Percentiles rank a stretch among this genome's conserved stretches.
Evolutionary conservation across 2,888 invertebrate species (phyloP).

Genomic region (Ectobius pallidus): DNA sequence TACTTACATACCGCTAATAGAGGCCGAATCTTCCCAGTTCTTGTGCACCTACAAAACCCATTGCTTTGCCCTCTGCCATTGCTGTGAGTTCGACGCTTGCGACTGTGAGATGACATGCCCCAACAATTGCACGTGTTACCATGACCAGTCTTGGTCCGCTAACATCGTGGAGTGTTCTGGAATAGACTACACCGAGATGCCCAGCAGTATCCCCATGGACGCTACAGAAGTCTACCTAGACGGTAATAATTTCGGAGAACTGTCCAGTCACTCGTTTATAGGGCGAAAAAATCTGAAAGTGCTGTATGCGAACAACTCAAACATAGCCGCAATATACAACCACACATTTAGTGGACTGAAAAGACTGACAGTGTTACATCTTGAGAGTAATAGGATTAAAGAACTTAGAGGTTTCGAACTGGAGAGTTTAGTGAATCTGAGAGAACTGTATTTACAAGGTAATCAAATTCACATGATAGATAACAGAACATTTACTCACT

Average conservation of each 20-base stretch:
- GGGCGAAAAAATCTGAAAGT: slow-evolving; percentile 89
- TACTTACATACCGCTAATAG: slow-evolving; percentile 82
- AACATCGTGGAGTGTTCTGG: slow-evolving; percentile 92
- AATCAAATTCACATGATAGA: slow-evolving; percentile 83
- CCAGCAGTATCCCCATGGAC: slow-evolving; percentile 91
- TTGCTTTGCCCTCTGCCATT: slow-evolving; percentile 93
- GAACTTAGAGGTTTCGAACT: slow-evolving; percentile 83
- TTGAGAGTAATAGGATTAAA: slow-evolving; percentile 85
- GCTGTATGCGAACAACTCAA: slow-evolving; percentile 86
- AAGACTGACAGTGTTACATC: slow-evolving; percentile 78
- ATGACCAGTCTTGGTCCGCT: slow-evolving; percentile 91
- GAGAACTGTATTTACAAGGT: slow-evolving; percentile 86
- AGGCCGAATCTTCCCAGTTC: slow-evolving; percentile 88
- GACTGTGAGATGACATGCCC: slow-evolving; percentile 98
- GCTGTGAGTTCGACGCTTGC: slow-evolving; percentile 96
- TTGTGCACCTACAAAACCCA: slow-evolving; percentile 91
- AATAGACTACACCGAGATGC: slow-evolving; percentile 81
- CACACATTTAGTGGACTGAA: slow-evolving; percentile 89
- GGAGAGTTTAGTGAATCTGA: slow-evolving; percentile 77
- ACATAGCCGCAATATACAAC: slow-evolving; percentile 83
- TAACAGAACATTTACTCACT: slow-evolving; percentile 81
- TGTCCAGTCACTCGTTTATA: slow-evolving; percentile 88
- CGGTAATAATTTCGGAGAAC: slow-evolving; percentile 86
- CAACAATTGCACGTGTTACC: slow-evolving; percentile 91
- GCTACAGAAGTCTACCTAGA: slow-evolving; percentile 94